These are phyloP conservation scores for Channa argus DNA, from an alignment of 2,113 vertebrate species.

Conservation along the genomic window DNA sequence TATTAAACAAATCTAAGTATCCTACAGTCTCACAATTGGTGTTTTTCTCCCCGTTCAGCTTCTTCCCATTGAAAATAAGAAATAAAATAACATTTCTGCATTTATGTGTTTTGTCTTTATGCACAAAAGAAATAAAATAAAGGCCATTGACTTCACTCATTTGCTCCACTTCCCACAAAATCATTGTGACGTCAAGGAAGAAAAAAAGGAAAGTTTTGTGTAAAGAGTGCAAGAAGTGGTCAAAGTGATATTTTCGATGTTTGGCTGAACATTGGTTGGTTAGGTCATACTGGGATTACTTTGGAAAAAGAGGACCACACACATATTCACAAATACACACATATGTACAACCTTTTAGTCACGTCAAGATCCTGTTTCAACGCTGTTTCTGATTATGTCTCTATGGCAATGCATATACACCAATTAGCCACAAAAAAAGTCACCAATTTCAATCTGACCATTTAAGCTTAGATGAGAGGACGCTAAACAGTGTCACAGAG, in stretches of 20 bases:
- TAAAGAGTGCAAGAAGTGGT: conserved; percentile 55
- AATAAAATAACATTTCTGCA: no score
- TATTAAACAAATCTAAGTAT: no score
- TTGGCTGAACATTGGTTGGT: conserved; percentile 62
- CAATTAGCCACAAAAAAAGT: no score
- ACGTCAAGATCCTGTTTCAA: conserved; percentile 20
- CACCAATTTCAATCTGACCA: no score
- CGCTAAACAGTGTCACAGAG: no score
- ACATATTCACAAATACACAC: conserved; percentile 44
- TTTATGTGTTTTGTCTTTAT: background rate
- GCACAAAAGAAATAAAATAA: conserved; percentile 2
- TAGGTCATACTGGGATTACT: conserved; percentile 50
- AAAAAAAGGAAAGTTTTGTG: background rate
- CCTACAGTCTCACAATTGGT: no score
- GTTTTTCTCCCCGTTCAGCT: no score
- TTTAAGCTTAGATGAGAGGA: no score
- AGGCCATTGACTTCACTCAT: no score
- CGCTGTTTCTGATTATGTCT: conserved; percentile 69
- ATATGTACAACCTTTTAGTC: conserved; percentile 24
- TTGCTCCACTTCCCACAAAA: conserved; percentile 23
- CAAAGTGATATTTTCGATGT: conserved; percentile 64
- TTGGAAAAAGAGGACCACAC: conserved; percentile 65
- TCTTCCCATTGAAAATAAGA: no score
- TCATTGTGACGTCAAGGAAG: conserved; percentile 3
- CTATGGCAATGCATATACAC: conserved; percentile 56